Base-by-base conservation (phyloP, 2,797 vertebrate species). In the Lophotriccus pileatus region DNA sequence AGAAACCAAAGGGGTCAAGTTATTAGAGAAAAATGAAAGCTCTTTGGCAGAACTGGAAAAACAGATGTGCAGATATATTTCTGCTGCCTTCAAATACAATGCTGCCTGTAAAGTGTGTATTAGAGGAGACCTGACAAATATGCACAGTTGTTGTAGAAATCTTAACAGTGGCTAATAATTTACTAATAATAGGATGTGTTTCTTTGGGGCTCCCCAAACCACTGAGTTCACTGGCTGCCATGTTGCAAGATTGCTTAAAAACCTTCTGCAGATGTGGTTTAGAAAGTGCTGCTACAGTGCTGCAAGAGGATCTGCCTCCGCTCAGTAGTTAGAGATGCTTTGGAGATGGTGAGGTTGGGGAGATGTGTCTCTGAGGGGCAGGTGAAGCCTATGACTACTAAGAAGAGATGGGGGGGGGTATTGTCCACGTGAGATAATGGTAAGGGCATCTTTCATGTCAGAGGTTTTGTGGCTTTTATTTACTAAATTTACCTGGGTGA, bases 1-100 rank as follows among this genome's bases (percentile, higher is more conserved):
- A 97, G 96, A 96, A 97, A 96, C 59, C 73, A 85, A 97, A 89
- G 93, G 97, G 97, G 97, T 98, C 97, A 96, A 70, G 87, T 96
- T 97, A 95, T 97, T 90, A 95, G 95, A 96, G 73, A 94, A 92
- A 97, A 97, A 97, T 78, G 74, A 94, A 93, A 91, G 95, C 69
- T 96, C 87, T 93, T 94, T 95, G 94, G 91, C 95, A 96, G 95
- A 97, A 97, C 89, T 87, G 90, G 53, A 89, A 96, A 98, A 97
- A 87, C 97, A 98, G 97, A 98, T 97, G 97, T 98, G 94, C 43
- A 10, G 84, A 94, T 82, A 83, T 34, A 93, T 60, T 70, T 81
- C 89, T 94, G 64, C 90, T 95, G 46, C 77, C 87, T 95, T 73
- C 81, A 56, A 52, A 78, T 55, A 80, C 49, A 76, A 21, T 25